Evolutionary conservation across 1,140 invertebrate genomes (phyloP), one percentile per base, ranked within the genome.

Genomic region (Bathynomus jamesi): DNA sequence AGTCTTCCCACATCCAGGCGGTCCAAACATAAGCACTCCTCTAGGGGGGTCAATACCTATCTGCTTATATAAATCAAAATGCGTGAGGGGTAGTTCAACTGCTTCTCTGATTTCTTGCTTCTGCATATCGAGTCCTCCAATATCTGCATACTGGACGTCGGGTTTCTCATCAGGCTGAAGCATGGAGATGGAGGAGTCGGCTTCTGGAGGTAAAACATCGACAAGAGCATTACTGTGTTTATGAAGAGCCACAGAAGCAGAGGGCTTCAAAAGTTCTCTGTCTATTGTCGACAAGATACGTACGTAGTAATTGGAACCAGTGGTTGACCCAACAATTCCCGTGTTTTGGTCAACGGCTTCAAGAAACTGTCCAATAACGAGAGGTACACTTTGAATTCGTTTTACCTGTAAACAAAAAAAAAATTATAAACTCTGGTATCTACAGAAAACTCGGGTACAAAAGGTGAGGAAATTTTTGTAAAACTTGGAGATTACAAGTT

Each of bases 51-150:
- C 93, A 81, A 95, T 96, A 82, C 94, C 86, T 82, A 99, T 99
- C 84, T 99, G 97, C 83, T 99, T 94, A 82, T 99, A 99, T n/a
- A 99, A 84, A 83, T 99, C 96, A 81, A 98, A 98, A 82, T 99
- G 96, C 62, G 96, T 99, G 0, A 99, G 83, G 3, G 98, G 97
- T 69, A 99, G 82, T 82, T 99, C 97, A 0, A 99, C 97, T 63
- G 97, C 97, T 85, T 99, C 98, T 65, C 96, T 85, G 72, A 99
- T 98, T 84, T 99, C 97, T 82, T 99, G 97, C 79, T 99, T 99
- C 82, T 99, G 97, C 86, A 98, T 98, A 81, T 99, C 96, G 90
- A 99, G 94, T 60, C 98, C 98, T 83, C 98, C 98, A 83, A 99
- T 99, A 80, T 99, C 97, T 27, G 91, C 89, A 81, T 99, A 99